Percentiles rank a stretch among this genome's conserved stretches.
Conservation (phyloP, 2,797 vertebrate genomes). For the Brachyrhaphis roseni region DNA sequence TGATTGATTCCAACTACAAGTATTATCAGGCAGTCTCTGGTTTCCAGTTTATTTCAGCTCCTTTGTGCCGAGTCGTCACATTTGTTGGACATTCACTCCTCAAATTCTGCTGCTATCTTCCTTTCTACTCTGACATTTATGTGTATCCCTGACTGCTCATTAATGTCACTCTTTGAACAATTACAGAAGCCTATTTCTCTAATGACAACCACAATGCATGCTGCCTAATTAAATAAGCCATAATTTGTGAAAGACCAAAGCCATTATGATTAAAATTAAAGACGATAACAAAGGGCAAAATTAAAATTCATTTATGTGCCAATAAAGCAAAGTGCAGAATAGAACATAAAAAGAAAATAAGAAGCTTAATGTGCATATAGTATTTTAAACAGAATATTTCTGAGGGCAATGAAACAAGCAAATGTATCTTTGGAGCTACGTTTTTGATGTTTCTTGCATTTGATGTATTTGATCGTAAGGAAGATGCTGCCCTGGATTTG, state of each 20-base stretch:
- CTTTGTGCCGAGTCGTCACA: not conserved
- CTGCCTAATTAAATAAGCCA: slow-evolving; percentile 65
- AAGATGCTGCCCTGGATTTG: not conserved
- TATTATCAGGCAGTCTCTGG: not conserved
- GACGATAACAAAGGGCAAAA: slow-evolving; percentile 32
- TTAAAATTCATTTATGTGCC: slow-evolving; percentile 33
- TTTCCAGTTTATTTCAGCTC: not conserved
- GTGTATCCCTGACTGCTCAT: not conserved
- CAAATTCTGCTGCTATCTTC: not conserved
- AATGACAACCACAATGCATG: slow-evolving; percentile 60
- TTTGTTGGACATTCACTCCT: not conserved
- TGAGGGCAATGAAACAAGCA: not conserved
- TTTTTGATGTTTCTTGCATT: not conserved
- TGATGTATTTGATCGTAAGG: not conserved
- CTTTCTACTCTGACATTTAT: slow-evolving; percentile 7
- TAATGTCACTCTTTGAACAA: not conserved
- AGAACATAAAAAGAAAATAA: slow-evolving; percentile 28
- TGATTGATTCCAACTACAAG: not conserved
- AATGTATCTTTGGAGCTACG: not conserved
- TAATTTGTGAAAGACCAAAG: slow-evolving; percentile 77
- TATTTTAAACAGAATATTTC: not conserved
- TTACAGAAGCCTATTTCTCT: slow-evolving; percentile 30
- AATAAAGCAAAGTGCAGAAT: slow-evolving; percentile 32
- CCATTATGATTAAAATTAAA: slow-evolving; percentile 58
- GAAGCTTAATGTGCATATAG: not conserved